A percentile compares a stretch with the other conserved stretches of the same genome.
Evolutionary conservation across 2,797 vertebrate species (phyloP).

Genomic region (Aselliscus stoliczkanus): DNA sequence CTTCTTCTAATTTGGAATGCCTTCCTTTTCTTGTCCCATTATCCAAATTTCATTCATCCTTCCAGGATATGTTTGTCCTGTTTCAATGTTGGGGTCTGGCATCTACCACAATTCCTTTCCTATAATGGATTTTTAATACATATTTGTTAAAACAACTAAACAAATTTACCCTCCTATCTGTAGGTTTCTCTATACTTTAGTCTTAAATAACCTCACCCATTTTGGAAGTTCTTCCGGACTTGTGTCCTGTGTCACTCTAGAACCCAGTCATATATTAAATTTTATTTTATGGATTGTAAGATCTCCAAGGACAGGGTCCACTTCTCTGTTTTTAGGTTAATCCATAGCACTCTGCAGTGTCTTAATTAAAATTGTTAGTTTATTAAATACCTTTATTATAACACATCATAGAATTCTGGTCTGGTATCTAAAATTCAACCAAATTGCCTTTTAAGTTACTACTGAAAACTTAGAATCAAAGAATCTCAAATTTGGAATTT

Average conservation of each 20-base stretch:
- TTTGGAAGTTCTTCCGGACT: not conserved
- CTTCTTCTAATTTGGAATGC: not conserved
- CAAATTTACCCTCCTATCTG: not conserved
- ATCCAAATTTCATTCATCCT: not conserved
- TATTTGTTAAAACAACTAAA: not conserved
- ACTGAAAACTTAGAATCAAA: not conserved
- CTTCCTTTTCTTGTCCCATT: not conserved
- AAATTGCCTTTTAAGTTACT: not conserved
- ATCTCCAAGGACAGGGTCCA: not conserved
- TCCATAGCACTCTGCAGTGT: not conserved
- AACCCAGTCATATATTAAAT: not conserved
- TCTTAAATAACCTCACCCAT: not conserved
- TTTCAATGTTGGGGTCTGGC: not conserved
- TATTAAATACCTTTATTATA: not conserved
- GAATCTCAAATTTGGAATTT: not conserved
- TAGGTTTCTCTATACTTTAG: not conserved
- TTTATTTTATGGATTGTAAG: not conserved
- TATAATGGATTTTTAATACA: not conserved
- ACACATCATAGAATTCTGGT: not conserved
- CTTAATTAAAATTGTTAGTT: not conserved
- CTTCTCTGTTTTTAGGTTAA: not conserved
- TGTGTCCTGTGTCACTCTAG: not conserved
- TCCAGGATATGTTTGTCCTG: not conserved
- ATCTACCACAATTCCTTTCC: not conserved
- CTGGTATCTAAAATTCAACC: not conserved